Evolutionary conservation across 2,797 vertebrate species (phyloP).

Genomic region (Labroides dimidiatus): DNA sequence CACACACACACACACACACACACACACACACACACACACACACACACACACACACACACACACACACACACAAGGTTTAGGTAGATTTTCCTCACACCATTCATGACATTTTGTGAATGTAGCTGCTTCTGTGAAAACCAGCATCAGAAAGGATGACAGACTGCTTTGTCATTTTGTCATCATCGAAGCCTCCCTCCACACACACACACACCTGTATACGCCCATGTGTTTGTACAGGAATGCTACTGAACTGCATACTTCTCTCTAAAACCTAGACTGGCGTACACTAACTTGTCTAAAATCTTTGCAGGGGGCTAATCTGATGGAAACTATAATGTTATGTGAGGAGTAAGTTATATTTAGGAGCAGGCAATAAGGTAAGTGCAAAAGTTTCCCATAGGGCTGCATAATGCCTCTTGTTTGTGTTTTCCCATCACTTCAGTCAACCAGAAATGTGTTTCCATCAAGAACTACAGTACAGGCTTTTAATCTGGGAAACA

Average conservation of each 20-base stretch:
- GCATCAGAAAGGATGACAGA: constrained; percentile 8
- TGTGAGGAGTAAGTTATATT: background rate
- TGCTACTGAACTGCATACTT: constrained; percentile 63
- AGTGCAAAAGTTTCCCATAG: no score
- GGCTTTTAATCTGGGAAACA: background rate
- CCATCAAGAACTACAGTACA: no score
- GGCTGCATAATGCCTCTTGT: no score
- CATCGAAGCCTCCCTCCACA: constrained; percentile 6
- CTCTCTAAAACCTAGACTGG: constrained; percentile 15
- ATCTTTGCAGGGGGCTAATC: constrained; percentile 3
- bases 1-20: no score
- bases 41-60: no score
- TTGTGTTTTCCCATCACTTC: background rate
- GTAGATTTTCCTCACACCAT: no score
- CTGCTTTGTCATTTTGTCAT: constrained; percentile 19
- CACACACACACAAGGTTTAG: no score
- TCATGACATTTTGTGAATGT: background rate
- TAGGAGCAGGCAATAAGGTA: no score
- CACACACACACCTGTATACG: constrained; percentile 32
- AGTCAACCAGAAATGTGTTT: background rate
- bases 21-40: no score
- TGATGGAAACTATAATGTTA: background rate
- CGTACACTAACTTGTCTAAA: constrained; percentile 2
- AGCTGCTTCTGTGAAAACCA: background rate
- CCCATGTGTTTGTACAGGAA: constrained; percentile 62